Evolutionary conservation across 1,140 invertebrate species (phyloP), one percentile per base, ranked within the genome.

Genomic region (Coenobita brevimanus): DNA sequence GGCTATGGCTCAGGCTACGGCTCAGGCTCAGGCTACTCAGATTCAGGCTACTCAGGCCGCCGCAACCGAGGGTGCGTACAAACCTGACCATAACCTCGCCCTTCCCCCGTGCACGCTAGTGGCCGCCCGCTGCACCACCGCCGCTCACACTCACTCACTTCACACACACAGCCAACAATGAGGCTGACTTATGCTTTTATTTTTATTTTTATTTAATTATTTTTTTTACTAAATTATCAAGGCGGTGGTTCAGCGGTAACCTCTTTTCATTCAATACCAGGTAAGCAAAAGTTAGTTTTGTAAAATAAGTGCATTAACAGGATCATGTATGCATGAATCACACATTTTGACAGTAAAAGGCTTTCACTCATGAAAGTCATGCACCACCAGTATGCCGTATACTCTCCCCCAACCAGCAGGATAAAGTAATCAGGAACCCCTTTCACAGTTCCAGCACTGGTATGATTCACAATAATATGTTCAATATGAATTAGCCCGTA

Each of bases 1-100:
- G 89, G 83, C 81, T 88, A 82, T 88, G 84, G 88, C 46, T 89
- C 82, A 62, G 82, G 88, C 73, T 87, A 87, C 64, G 57, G 79
- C 86, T 82, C 79, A 62, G 69, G 79, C 43, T 88, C 86, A 82
- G 86, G 79, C 71, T 88, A 82, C 46, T 82, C 79, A 67, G 84
- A 54, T 41, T 87, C 84, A 64, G 69, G 86, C 71, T 82, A 82
- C 57, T 82, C 67, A 46, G 57, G 79, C 69, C 67, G 86, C 46
- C n/a, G 43, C 50, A 75, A 82, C 86, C 80, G 80, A 43, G 86
- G 86, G 86, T 88, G 86, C 86, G 86, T 88, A 88, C 85, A 38
- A 87, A 87, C 85, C 78, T 87, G 38, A 69, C 85, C 85, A 81
- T 43, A 13, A 87, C 85, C 85, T 87, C 60, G 78, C 64, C 85